phyloP scores from a whole-genome alignment of 2,797 vertebrate genomes.

The Sebastes miniatus region DNA sequence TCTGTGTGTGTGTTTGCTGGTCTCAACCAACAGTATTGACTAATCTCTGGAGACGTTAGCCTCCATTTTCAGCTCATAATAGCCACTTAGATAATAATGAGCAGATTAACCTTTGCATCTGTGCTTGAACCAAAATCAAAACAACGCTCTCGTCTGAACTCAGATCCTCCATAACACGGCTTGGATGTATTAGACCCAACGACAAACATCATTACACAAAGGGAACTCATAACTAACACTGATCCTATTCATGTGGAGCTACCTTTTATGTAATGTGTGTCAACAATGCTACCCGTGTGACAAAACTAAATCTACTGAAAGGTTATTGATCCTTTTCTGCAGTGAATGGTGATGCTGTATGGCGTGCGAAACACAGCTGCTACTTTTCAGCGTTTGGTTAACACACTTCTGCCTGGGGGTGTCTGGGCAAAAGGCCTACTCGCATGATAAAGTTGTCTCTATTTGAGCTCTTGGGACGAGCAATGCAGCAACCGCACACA shows the following conservation, averaged over 20 bases:
- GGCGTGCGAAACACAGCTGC: neutral
- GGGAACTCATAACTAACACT: neutral
- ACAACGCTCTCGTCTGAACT: neutral
- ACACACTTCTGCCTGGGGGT: neutral
- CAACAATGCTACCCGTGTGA: neutral
- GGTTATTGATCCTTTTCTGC: neutral
- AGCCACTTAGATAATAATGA: constrained; percentile 39
- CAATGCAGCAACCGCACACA: neutral
- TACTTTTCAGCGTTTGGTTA: neutral
- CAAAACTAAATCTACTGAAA: neutral
- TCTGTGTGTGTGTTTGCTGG: neutral
- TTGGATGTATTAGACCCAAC: neutral
- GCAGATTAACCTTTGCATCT: constrained; percentile 36
- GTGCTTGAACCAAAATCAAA: constrained; percentile 8
- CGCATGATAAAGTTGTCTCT: neutral
- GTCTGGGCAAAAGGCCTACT: neutral
- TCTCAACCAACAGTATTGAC: neutral
- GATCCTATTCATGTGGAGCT: neutral
- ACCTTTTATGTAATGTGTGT: neutral
- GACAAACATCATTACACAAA: neutral
- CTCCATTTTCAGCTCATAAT: constrained; percentile 25
- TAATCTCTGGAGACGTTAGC: neutral
- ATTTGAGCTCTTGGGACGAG: neutral
- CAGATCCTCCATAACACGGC: neutral
- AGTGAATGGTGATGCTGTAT: neutral